Conservation (phyloP, 2,888 invertebrate genomes). For the Acanthosepion lycidas region DNA sequence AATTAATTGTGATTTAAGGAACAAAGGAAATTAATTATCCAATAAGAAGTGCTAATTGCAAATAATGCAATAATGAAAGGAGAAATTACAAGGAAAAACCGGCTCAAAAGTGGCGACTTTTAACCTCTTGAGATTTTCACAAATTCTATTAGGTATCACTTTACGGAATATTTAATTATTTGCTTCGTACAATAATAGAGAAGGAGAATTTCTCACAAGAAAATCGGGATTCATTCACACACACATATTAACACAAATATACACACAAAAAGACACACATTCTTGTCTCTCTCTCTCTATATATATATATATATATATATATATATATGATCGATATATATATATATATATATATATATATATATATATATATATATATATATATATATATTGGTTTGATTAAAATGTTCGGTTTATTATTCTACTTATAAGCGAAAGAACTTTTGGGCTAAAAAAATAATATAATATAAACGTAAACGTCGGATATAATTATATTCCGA, state of each 20-base stretch:
- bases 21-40: neutral
- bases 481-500: too few relatives aligned
- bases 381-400: too few relatives aligned
- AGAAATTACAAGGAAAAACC: neutral
- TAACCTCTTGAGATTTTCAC: neutral
- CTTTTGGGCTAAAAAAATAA: too few relatives aligned
- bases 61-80: neutral
- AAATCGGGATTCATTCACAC: neutral
- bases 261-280: neutral
- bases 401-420: too few relatives aligned
- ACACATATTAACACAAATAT: neutral
- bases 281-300: neutral
- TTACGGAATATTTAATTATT: neutral
- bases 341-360: too few relatives aligned
- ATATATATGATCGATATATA: too few relatives aligned
- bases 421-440: too few relatives aligned
- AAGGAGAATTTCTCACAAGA: too few relatives aligned
- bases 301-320: neutral
- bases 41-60: conserved; percentile 13
- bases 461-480: too few relatives aligned
- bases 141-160: neutral
- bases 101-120: neutral
- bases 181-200: too few relatives aligned
- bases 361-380: too few relatives aligned
- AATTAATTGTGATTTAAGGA: neutral